Percentiles rank a stretch among this genome's conserved stretches.
These are phyloP conservation scores for Strigamia maritima DNA, from an alignment of 2,888 invertebrate genomes.

Conservation along the genomic window DNA sequence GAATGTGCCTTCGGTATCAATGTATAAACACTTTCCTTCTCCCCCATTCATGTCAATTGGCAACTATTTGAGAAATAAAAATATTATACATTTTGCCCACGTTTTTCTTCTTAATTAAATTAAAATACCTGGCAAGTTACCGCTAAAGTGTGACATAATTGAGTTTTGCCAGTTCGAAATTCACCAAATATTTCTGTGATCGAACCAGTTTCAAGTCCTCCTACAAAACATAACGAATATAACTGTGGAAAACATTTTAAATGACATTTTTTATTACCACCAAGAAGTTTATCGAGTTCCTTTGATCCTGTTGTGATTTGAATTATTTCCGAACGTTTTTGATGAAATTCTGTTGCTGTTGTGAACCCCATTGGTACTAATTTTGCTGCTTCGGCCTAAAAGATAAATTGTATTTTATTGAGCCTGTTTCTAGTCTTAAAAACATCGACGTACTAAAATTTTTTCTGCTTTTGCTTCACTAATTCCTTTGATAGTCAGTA, in stretches of 20 bases:
- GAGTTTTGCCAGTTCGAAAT: conserved; percentile 96
- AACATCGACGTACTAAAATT: conserved; percentile 60
- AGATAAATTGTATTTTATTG: not conserved
- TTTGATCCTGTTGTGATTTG: conserved; percentile 92
- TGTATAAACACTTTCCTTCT: conserved; percentile 97
- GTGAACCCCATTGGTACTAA: conserved; percentile 97
- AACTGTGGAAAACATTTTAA: no score
- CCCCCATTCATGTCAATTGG: conserved; percentile 97
- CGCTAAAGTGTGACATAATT: conserved; percentile 92
- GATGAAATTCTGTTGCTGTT: conserved; percentile 93
- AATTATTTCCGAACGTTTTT: conserved; percentile 91
- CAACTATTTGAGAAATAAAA: no score
- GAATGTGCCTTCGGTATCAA: conserved; percentile 98
- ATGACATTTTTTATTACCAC: conserved; percentile 56
- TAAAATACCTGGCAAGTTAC: conserved; percentile 87
- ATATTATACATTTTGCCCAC: no score
- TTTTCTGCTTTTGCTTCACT: conserved; percentile 97
- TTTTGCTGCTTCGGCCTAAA: conserved; percentile 77
- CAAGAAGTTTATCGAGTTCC: conserved; percentile 85
- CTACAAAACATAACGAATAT: conserved; percentile 45
- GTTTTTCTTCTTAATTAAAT: not conserved
- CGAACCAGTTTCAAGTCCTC: conserved; percentile 96
- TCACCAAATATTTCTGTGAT: conserved; percentile 99
- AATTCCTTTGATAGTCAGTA: conserved; percentile 87
- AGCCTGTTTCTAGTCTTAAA: conserved; percentile 42